Conservation (phyloP, 2,797 vertebrate species). For the Gorsachius magnificus region DNA sequence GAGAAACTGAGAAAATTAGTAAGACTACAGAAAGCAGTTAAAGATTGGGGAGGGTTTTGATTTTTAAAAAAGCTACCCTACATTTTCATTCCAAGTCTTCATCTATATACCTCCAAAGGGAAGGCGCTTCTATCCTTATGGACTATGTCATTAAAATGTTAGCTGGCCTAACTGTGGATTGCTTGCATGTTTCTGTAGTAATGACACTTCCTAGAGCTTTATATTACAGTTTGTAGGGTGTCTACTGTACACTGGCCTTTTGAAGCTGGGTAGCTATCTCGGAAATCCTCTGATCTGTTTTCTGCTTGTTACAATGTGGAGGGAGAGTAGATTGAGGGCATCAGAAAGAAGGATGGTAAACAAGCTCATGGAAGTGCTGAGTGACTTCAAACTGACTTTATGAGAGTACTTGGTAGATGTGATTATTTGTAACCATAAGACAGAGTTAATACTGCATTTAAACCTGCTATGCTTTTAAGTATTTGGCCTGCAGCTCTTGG, state of each 20-base stretch:
- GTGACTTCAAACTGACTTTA: not conserved
- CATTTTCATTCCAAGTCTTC: slow-evolving; percentile 13
- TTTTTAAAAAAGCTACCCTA: not conserved
- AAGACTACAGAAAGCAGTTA: not conserved
- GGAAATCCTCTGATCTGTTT: slow-evolving; percentile 19
- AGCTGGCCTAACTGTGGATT: not conserved
- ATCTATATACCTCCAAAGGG: not conserved
- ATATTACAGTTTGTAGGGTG: not conserved
- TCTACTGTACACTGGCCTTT: not conserved
- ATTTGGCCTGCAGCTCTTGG: not conserved
- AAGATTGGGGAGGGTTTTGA: not conserved
- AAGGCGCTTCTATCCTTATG: not conserved
- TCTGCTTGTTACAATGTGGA: not conserved
- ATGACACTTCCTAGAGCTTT: slow-evolving; percentile 24
- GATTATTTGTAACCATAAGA: not conserved
- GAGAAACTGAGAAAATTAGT: not conserved
- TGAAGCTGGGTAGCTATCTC: not conserved
- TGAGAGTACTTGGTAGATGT: not conserved
- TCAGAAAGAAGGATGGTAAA: not conserved
- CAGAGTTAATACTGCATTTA: not conserved
- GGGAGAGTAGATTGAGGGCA: not conserved
- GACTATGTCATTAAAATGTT: slow-evolving; percentile 25
- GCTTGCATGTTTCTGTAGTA: slow-evolving; percentile 40
- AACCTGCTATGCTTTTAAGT: not conserved
- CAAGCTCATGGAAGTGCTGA: not conserved